Base-by-base conservation (phyloP, 2,888 invertebrate species). In the Eristalis intricaria region DNA sequence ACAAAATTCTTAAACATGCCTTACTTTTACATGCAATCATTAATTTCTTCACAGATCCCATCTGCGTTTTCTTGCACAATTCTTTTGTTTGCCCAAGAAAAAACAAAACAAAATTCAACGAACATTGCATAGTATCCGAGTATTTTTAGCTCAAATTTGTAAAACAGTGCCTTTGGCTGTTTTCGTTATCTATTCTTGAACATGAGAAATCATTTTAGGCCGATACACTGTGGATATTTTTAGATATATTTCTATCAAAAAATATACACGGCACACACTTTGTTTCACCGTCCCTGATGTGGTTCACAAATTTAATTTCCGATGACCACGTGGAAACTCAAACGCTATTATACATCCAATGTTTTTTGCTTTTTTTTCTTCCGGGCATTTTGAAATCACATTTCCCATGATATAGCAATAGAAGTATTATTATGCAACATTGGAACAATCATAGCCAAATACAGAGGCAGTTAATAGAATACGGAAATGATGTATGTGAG, bases 141-240 rank as follows among this genome's bases (percentile, higher is more conserved):
- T 73, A 63, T 50, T 35, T 50, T 50, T 50, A 61, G 71, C 40
- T 29, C 10, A 10, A 70, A 32, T 68, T 22, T 56, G 4, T 61
- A 63, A 22, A 50, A 63, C 40, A 73, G 43, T 43, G 43, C 43
- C 13, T 38, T 3, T 60, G 32, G 0, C 19, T 43, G 29, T 61
- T 40, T 60, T 61, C 23, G 60, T 60, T 70, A 60, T 64, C 73
- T 64, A 50, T 63, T 63, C 64, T 64, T 43, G 50, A 73, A 64
- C 61, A 63, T 50, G 64, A 22, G 22, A 73, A 63, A 73, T 64
- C 63, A 73, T 64, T 73, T 50, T 73, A 56, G 73, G 50, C 73
- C 64, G 32, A 43, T 26, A 43, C 63, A 50, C 15, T 64, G 43
- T 63, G 50, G 50, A 50, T 73, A 73, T 64, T 73, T 73, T 73